Base-by-base conservation (phyloP, 2,113 vertebrate genomes). In the Orientallactaga bullata region DNA sequence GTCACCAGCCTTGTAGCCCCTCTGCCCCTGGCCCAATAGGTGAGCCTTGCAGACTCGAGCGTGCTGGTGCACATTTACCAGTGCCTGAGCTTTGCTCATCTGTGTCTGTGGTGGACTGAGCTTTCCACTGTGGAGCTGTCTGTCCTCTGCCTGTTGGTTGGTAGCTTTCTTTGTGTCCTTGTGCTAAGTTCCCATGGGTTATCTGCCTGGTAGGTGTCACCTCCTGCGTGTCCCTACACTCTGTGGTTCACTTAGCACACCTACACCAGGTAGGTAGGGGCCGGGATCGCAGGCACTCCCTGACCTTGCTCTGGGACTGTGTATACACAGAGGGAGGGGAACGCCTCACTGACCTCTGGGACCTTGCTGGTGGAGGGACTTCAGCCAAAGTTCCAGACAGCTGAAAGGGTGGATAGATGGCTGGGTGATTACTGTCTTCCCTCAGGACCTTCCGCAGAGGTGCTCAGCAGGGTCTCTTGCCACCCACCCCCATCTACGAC, bases 21-120 rank as follows among this genome's bases (percentile, higher is more conserved):
- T 24, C 37, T 2, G 0, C 20, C 60, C 30, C 0, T 7, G 0
- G 63, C 0, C 23, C 42, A 8, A 8, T 11, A 20, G 37, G 5
- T 51, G 28, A 20, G 35, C 63, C 69, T 37, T 26, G 37, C 58
- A 87, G 58, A 65, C 30, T 35, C 17, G 18, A 85, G 28, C 35
- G 1, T 58, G 72, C 76, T 30, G 28, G 86, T 39, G 1, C 73
- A 13, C 2, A 10, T 21, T 21, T 8, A 11, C 47, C 17, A 11
- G 20, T 8, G 47, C 3, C 21, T 32, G n/a, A 12, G 39, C 42
- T 77, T 0, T 8, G 18, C 10, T 58, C 55, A 0, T 65, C 30
- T 39, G 4, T 47, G 10, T 60, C 47, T 77, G 28, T 66, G 30
- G 13, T 58, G 12, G 51, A 51, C 73, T 28, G n/a, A 11, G 42